These are phyloP conservation scores for Papilio aristodemus DNA, from an alignment of 1,140 invertebrate species.

Conservation along the genomic window DNA sequence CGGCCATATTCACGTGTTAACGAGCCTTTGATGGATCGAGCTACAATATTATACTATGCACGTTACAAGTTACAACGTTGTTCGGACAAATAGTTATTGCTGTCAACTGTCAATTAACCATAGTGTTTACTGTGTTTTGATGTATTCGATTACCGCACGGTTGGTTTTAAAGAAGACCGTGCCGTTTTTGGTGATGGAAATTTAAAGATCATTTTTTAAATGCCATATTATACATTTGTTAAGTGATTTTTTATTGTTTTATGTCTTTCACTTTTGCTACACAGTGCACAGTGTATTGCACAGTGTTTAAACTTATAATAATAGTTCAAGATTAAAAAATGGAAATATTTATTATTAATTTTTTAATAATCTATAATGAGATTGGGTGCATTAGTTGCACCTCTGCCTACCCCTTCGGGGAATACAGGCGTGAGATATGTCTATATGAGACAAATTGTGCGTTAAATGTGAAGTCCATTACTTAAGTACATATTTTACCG, in stretches of 20 bases:
- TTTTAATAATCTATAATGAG: too few species aligned
- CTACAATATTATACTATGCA: constrained; percentile 56
- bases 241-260: too few species aligned
- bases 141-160: constrained; percentile 13
- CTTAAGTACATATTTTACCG: neutral
- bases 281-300: too few species aligned
- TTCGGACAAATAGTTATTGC: constrained; percentile 34
- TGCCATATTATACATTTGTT: neutral
- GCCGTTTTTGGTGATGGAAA: constrained; percentile 11
- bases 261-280: too few species aligned
- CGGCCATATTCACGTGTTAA: constrained; percentile 61
- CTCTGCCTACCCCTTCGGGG: too few species aligned
- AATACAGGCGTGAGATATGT: too few species aligned
- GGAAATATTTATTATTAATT: too few species aligned
- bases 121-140: constrained; percentile 16
- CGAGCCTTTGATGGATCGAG: constrained; percentile 72
- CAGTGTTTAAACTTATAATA: too few species aligned
- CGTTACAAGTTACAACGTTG: constrained; percentile 33
- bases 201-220: neutral
- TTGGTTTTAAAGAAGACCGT: neutral
- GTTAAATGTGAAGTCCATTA: neutral
- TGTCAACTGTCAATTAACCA: constrained; percentile 33
- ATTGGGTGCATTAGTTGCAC: too few species aligned
- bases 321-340: too few species aligned
- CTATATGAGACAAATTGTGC: neutral